These are phyloP conservation scores for Tragopan temminckii DNA, from an alignment of 2,797 vertebrate genomes.

Conservation along the genomic window DNA sequence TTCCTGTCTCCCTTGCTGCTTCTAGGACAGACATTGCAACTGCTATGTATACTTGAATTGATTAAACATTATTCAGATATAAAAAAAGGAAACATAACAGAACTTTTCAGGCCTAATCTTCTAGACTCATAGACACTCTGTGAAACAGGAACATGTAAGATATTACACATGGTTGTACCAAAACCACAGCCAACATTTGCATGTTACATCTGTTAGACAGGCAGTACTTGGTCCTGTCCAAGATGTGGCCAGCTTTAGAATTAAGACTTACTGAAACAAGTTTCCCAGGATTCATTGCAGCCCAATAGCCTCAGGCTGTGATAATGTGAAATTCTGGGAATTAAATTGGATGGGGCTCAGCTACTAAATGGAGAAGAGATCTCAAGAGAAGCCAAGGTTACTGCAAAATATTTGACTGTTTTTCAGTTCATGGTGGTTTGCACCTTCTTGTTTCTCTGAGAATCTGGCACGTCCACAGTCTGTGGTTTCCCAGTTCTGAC, in stretches of 20 bases:
- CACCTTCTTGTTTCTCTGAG: constrained; percentile 34
- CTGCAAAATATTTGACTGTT: background rate
- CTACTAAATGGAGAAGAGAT: background rate
- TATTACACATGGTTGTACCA: constrained; percentile 43
- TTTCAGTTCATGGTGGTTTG: constrained; percentile 2
- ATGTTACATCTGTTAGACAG: constrained; percentile 52
- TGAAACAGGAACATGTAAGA: constrained; percentile 28
- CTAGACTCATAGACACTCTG: background rate
- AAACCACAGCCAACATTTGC: constrained; percentile 32
- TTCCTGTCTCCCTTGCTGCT: background rate
- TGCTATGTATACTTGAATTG: background rate
- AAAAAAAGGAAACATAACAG: background rate
- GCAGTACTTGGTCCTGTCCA: constrained; percentile 18
- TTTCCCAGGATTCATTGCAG: constrained; percentile 31
- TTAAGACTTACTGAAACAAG: constrained; percentile 5
- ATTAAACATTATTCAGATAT: background rate
- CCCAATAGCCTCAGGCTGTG: background rate
- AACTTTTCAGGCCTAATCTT: background rate
- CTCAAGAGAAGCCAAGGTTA: background rate
- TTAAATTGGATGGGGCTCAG: background rate
- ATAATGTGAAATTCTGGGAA: constrained; percentile 44
- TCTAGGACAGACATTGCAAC: background rate
- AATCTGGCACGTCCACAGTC: background rate
- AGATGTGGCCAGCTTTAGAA: constrained; percentile 24
- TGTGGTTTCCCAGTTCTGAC: background rate